These are phyloP conservation scores for Epinotia nisella DNA, from an alignment of 2,888 invertebrate genomes.

Conservation along the genomic window DNA sequence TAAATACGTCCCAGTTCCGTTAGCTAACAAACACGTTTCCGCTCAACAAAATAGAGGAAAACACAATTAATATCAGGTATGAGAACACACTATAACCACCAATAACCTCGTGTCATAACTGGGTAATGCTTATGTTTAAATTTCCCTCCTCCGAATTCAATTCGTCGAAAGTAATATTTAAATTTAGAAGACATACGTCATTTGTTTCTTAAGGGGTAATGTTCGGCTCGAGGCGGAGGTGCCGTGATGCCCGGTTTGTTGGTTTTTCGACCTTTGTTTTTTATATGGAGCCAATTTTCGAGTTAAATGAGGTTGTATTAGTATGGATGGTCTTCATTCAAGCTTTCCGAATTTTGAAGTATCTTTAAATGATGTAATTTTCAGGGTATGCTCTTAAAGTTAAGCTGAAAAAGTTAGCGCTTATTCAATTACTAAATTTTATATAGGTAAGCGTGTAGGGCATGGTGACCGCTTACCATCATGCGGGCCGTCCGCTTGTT, in stretches of 20 bases:
- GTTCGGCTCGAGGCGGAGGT: slow-evolving; percentile 71
- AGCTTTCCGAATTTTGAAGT: neutral
- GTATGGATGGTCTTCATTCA: slow-evolving; percentile 53
- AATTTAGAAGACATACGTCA: neutral
- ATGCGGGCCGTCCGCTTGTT: too few species aligned
- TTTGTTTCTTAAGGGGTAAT: neutral
- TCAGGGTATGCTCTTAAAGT: neutral
- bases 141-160: neutral
- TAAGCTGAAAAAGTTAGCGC: too few species aligned
- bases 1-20: slow-evolving; percentile 4
- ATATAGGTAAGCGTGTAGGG: too few species aligned
- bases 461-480: too few species aligned
- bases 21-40: neutral
- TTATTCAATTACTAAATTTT: too few species aligned
- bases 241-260: slow-evolving; percentile 76
- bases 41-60: slow-evolving; percentile 15
- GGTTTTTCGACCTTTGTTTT: slow-evolving; percentile 74
- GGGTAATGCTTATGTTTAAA: slow-evolving; percentile 81
- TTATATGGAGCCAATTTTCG: slow-evolving; percentile 63
- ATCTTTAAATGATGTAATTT: neutral
- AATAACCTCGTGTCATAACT: slow-evolving; percentile 70
- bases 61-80: slow-evolving; percentile 46
- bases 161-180: neutral
- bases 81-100: slow-evolving; percentile 66
- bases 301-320: slow-evolving; percentile 56